Evolutionary conservation across 1,140 invertebrate species (phyloP).

Genomic region (Lordiphosa collinella): DNA sequence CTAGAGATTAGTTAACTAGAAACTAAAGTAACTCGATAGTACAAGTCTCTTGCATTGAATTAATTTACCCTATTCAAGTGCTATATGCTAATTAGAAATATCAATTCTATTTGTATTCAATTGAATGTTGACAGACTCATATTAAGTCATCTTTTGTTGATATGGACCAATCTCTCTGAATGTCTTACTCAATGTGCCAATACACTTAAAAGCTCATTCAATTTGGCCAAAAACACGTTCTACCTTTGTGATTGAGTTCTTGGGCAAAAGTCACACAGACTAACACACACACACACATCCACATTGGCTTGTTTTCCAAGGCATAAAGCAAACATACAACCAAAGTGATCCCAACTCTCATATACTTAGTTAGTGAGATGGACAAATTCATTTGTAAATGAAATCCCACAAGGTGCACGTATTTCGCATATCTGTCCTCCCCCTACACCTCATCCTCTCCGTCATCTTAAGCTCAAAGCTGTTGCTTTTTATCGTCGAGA

Average conservation of each 20-base stretch:
- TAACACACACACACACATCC: conserved; percentile 39
- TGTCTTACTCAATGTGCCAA: conserved; percentile 36
- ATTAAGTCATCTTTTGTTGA: not conserved
- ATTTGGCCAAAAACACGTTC: conserved; percentile 65
- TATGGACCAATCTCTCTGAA: conserved; percentile 28
- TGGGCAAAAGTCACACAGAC: conserved; percentile 41
- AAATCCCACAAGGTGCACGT: conserved; percentile 58
- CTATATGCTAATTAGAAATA: too few species aligned
- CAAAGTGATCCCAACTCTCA: conserved; percentile 16
- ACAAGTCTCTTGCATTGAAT: too few species aligned
- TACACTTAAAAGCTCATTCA: conserved; percentile 74
- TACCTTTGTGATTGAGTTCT: conserved; percentile 68
- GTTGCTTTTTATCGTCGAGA: conserved; percentile 41
- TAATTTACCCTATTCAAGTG: too few species aligned
- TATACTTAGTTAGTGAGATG: conserved; percentile 24
- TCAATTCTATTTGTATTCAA: too few species aligned
- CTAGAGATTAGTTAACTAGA: too few species aligned
- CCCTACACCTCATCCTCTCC: not conserved
- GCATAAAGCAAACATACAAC: conserved; percentile 15
- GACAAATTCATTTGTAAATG: conserved; percentile 66
- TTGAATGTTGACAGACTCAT: not conserved
- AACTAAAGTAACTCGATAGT: too few species aligned
- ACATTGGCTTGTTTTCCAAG: not conserved
- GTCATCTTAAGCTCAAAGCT: too few species aligned
- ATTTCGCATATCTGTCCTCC: not conserved